Conservation (phyloP, 2,797 vertebrate genomes). For the Falco columbarius region DNA sequence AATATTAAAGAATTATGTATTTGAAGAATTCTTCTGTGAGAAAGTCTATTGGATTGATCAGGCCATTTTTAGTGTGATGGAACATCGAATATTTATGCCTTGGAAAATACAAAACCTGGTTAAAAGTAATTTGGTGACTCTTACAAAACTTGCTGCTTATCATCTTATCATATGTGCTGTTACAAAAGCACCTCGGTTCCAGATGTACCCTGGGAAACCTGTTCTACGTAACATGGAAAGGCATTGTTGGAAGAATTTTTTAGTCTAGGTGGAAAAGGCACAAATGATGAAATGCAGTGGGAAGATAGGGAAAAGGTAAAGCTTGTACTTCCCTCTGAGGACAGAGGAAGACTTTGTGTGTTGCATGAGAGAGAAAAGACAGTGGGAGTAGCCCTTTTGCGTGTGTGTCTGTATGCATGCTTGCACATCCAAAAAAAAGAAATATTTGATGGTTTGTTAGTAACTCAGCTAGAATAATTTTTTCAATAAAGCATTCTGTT, state of each 20-base stretch:
- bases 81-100: neutral
- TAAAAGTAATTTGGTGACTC: neutral
- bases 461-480: neutral
- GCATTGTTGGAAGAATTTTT: neutral
- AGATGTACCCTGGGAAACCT: neutral
- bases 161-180: neutral
- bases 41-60: neutral
- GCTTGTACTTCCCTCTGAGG: neutral
- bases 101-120: neutral
- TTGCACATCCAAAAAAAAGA: neutral
- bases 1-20: neutral
- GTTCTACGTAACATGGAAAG: neutral
- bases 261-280: neutral
- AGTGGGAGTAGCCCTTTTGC: neutral
- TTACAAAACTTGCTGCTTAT: neutral
- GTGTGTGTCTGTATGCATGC: neutral
- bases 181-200: neutral
- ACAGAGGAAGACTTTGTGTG: neutral
- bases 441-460: neutral
- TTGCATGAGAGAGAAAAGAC: neutral
- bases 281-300: neutral
- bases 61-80: neutral
- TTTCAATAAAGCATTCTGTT: neutral
- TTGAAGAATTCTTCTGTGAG: neutral
- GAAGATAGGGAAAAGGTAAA: neutral